Conservation (phyloP, 2,888 invertebrate genomes). For the Drosophila borealis region DNA sequence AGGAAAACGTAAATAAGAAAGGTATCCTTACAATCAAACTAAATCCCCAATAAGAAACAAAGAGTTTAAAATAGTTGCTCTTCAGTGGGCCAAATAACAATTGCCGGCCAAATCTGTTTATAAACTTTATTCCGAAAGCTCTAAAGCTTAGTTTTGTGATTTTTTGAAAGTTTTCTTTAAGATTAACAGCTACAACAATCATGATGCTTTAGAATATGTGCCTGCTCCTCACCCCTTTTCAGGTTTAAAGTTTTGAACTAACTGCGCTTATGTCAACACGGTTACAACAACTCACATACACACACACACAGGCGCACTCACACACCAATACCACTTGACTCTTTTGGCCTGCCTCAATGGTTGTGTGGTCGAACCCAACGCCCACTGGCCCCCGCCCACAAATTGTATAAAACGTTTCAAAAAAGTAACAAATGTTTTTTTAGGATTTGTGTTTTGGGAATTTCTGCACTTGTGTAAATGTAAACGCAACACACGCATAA, state of each 20-base stretch:
- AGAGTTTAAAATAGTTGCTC: too few species aligned
- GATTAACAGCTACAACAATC: constrained; percentile 4
- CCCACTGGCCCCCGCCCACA: constrained; percentile 17
- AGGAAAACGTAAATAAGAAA: too few species aligned
- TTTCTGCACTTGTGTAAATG: constrained; percentile 84
- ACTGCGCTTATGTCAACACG: constrained; percentile 62
- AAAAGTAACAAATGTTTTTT: constrained; percentile 81
- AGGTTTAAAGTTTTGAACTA: constrained; percentile 7
- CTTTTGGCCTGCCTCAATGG: constrained; percentile 58
- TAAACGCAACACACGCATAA: constrained; percentile 54
- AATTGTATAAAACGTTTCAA: constrained; percentile 54
- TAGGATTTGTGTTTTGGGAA: constrained; percentile 82
- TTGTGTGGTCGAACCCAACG: constrained; percentile 45
- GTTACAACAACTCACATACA: constrained; percentile 21
- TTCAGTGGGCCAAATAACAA: background rate
- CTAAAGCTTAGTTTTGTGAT: constrained; percentile 3
- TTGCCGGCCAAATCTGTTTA: background rate
- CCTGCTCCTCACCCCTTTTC: background rate
- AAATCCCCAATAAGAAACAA: too few species aligned
- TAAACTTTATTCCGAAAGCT: constrained; percentile 5
- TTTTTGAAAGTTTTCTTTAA: constrained; percentile 14
- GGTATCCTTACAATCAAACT: too few species aligned
- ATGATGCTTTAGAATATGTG: background rate
- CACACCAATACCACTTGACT: constrained; percentile 37
- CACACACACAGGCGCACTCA: constrained; percentile 21